Base-by-base conservation (phyloP, 2,888 invertebrate genomes). In the Vesta saturnalis region DNA sequence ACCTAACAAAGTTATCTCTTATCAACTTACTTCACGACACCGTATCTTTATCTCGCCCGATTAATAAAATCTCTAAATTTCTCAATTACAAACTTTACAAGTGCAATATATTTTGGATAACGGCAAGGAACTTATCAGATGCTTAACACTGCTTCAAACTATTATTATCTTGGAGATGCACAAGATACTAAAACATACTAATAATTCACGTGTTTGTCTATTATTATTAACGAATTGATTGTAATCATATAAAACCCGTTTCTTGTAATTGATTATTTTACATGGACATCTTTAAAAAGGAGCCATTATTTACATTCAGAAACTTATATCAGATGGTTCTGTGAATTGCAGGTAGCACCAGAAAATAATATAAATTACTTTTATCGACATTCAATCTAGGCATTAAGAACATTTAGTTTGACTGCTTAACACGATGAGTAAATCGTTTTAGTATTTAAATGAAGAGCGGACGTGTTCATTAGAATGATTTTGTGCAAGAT, bases 61-160 rank as follows among this genome's bases (percentile, higher is more conserved):
- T 49, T 49, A 49, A 14, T 15, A 67, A 64, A 63, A 69, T 70
- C 67, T 71, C 69, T 61, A 70, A 77, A 77, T 76, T 74, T 76
- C 75, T 75, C 76, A 76, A 77, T 78, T 76, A 77, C 74, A 64
- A 60, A 72, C 64, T 65, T 68, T 71, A 73, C 73, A 76, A 68
- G 76, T 73, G 60, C 76, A 74, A 76, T 76, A 74, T 74, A 76
- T 77, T 75, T 72, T 60, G 59, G 60, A 66, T 73, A 78, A 77
- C 74, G 76, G 78, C 77, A 76, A 72, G 72, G 73, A 76, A 77
- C 78, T 79, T 77, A 79, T 79, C 77, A 77, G 59, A 61, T 65
- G 66, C 73, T 73, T 76, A 76, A 74, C 75, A 74, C 55, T 60
- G 19, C 60, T n/a, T 55, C 56, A 15, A 19, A 18, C 18, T 12